Conservation (phyloP, 2,113 vertebrate species). For the Scartelaos histophorus region DNA sequence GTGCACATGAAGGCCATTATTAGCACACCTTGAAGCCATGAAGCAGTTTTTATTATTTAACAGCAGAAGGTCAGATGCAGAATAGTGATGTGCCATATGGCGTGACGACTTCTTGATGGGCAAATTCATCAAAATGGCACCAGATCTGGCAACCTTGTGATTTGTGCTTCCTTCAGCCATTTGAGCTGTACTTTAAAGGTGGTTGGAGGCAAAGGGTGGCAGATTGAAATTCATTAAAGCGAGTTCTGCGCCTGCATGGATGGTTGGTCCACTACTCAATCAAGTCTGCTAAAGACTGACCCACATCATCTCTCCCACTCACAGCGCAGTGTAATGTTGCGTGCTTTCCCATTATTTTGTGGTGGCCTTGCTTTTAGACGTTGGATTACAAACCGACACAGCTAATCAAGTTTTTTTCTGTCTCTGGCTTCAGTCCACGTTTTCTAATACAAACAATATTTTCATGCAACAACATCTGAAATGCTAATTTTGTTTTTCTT, state of each 20-base stretch:
- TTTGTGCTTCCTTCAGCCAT: constrained; percentile 53
- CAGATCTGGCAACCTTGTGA: constrained; percentile 52
- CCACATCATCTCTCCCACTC: constrained; percentile 44
- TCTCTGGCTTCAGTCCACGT: background rate
- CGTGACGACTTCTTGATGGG: constrained; percentile 68
- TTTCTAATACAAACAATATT: background rate
- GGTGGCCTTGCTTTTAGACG: constrained; percentile 10
- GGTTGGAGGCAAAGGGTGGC: constrained; percentile 29
- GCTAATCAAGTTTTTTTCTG: background rate
- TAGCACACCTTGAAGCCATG: constrained; percentile 55
- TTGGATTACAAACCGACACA: constrained; percentile 10
- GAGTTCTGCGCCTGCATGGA: constrained; percentile 54
- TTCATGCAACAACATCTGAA: background rate
- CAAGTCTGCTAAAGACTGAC: constrained; percentile 55
- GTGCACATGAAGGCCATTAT: constrained; percentile 43
- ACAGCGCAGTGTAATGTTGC: constrained; percentile 36
- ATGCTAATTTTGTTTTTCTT: constrained; percentile 2
- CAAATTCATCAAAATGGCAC: constrained; percentile 72
- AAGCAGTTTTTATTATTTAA: constrained; percentile 70
- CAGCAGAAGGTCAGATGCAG: constrained; percentile 74
- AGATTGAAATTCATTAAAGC: constrained; percentile 63
- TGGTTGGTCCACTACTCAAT: constrained; percentile 60
- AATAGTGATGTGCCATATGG: constrained; percentile 63
- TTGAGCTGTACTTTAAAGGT: constrained; percentile 42
- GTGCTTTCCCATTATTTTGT: constrained; percentile 43